These are phyloP conservation scores for Macrotus californicus DNA, from an alignment of 2,113 vertebrate species.

Conservation along the genomic window DNA sequence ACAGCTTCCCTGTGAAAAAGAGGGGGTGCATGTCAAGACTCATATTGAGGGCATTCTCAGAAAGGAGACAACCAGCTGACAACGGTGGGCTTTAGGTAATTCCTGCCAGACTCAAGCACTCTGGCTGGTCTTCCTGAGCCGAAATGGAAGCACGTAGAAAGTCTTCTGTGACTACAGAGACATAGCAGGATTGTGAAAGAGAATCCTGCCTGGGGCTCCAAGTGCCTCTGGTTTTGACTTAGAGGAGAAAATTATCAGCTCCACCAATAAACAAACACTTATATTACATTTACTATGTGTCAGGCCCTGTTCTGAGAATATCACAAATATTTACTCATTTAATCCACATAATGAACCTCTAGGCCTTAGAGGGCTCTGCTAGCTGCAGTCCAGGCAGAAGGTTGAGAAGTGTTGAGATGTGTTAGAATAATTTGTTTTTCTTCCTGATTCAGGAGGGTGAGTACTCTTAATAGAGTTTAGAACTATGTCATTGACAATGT, in stretches of 20 bases:
- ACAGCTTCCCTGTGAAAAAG: neutral
- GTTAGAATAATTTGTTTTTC: conserved; percentile 53
- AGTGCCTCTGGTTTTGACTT: conserved; percentile 15
- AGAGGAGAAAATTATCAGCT: neutral
- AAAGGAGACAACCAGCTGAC: conserved; percentile 32
- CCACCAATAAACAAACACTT: conserved; percentile 8
- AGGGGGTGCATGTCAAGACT: neutral
- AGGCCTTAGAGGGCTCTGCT: neutral
- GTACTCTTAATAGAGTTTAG: conserved; percentile 50
- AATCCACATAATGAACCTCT: conserved; percentile 17
- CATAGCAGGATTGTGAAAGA: neutral
- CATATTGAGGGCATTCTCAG: neutral
- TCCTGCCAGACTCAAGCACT: conserved; percentile 16
- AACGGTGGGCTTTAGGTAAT: neutral
- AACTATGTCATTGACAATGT: conserved; percentile 39
- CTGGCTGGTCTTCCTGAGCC: neutral
- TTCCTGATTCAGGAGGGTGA: conserved; percentile 35
- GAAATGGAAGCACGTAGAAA: conserved; percentile 12
- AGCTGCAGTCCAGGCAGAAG: neutral
- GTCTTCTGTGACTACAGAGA: neutral
- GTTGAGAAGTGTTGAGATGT: conserved; percentile 31
- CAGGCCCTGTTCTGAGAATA: conserved; percentile 23
- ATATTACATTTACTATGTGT: neutral
- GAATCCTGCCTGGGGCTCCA: neutral
- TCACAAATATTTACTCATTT: conserved; percentile 47